These are phyloP conservation scores for Lonchura striata DNA, from an alignment of 2,113 vertebrate species.

Conservation along the genomic window DNA sequence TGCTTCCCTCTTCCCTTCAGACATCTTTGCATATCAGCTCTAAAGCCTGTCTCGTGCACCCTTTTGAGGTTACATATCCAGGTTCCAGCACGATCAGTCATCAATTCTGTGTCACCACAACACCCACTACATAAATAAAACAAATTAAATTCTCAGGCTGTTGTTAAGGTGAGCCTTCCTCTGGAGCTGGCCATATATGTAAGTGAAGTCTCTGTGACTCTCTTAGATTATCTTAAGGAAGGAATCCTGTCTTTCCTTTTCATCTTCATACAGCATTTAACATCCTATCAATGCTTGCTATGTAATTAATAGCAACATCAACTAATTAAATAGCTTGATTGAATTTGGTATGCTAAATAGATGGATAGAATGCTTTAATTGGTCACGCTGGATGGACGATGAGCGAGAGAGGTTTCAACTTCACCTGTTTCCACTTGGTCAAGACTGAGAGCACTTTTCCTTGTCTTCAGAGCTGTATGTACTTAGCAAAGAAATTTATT, in stretches of 20 bases:
- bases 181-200: not conserved
- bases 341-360: not conserved
- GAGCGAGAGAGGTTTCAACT: accelerated
- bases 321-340: not conserved
- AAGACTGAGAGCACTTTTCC: not conserved
- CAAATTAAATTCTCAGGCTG: not conserved
- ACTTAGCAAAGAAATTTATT: not conserved
- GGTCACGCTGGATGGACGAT: accelerated
- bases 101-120: not conserved
- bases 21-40: not conserved
- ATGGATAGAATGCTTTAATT: not conserved
- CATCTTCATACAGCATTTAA: not conserved
- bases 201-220: not conserved
- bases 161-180: not conserved
- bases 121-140: not conserved
- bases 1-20: not conserved
- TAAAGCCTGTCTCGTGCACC: not conserved
- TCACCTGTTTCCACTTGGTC: not conserved
- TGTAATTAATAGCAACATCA: not conserved
- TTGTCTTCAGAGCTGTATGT: not conserved
- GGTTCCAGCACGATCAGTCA: not conserved
- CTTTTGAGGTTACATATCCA: not conserved
- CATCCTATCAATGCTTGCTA: not conserved
- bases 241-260: not conserved
- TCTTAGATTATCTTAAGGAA: not conserved